Base-by-base conservation (phyloP, 1,140 invertebrate species). In the Stratiolaelaps scimitus region DNA sequence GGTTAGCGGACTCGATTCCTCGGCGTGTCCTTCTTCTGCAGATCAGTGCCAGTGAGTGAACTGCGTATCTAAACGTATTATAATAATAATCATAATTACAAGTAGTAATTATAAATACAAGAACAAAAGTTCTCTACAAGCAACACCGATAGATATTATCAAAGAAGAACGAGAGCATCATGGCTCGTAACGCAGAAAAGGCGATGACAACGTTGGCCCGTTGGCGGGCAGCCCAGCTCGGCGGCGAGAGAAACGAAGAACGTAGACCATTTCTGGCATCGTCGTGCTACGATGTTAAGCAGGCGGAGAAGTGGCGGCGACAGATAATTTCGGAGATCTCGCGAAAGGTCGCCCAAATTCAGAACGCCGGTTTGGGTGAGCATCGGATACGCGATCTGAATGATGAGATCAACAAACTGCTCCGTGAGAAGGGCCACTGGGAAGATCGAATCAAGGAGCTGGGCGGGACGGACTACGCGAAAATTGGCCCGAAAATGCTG, bases 321-420 rank as follows among this genome's bases (percentile, higher is more conserved):
- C 91, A 97, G 76, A 94, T 98, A 67, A 92, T 98, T 64, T 79
- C 92, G 68, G 95, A 98, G 79, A 88, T 98, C 44, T 90, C 93
- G 0, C 91, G 93, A 72, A 98, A 98, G 81, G 94, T 99, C n/a
- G 87, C 94, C 19, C 90, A 96, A 77, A 99, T 98, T 74, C 95
- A 99, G 76, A 97, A 98, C 80, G 85, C 96, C 72, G 95, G 95
- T 70, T 79, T 99, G 0, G 95, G 95, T 0, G 96, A 99, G 79
- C 98, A 96, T 75, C 83, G 94, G 43, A 92, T 99, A 69, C 79
- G 96, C 40, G 96, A 99, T 77, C 77, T 99, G 1, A 99, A 99
- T 76, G 96, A 99, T 79, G 95, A 99, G 78, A 99, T 99, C 66
- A 99, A 99, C 74, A 98, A 98, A 78, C 75, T 98, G 43, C 79